phyloP scores from a whole-genome alignment of 1,140 invertebrate species.

The Seison nebaliae region DNA sequence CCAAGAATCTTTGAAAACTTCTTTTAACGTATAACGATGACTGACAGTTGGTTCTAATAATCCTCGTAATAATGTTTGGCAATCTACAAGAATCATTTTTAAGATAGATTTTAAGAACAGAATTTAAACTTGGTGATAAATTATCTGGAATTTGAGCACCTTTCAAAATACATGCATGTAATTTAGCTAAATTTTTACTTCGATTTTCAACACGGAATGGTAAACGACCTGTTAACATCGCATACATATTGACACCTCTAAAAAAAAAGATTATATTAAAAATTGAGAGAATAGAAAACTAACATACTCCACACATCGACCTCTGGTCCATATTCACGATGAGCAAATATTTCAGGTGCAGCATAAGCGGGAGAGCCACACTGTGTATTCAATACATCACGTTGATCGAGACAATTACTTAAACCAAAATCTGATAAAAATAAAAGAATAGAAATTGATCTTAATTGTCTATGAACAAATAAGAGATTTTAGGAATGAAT shows the following conservation, averaged over 20 bases:
- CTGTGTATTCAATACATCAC: constrained; percentile 10
- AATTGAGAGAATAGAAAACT: not conserved
- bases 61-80: constrained; percentile 17
- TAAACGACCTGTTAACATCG: constrained; percentile 11
- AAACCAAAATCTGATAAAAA: constrained; percentile 10
- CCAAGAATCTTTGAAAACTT: constrained; percentile 18
- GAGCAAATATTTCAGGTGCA: constrained; percentile 13
- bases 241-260: constrained; percentile 14
- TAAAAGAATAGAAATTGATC: not conserved
- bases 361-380: constrained; percentile 12
- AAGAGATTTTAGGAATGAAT: too few species aligned
- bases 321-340: constrained; percentile 8
- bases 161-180: constrained; percentile 18
- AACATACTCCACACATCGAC: constrained; percentile 11
- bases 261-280: constrained; percentile 1
- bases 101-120: not conserved
- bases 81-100: constrained; percentile 14
- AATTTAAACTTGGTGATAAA: constrained; percentile 16
- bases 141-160: constrained; percentile 18
- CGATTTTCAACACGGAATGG: constrained; percentile 12
- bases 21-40: constrained; percentile 18
- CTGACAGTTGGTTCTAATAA: constrained; percentile 17
- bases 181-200: constrained; percentile 17
- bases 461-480: not conserved
- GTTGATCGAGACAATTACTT: constrained; percentile 12